Base-by-base conservation (phyloP, 1,140 invertebrate genomes). In the Saccostrea echinata region DNA sequence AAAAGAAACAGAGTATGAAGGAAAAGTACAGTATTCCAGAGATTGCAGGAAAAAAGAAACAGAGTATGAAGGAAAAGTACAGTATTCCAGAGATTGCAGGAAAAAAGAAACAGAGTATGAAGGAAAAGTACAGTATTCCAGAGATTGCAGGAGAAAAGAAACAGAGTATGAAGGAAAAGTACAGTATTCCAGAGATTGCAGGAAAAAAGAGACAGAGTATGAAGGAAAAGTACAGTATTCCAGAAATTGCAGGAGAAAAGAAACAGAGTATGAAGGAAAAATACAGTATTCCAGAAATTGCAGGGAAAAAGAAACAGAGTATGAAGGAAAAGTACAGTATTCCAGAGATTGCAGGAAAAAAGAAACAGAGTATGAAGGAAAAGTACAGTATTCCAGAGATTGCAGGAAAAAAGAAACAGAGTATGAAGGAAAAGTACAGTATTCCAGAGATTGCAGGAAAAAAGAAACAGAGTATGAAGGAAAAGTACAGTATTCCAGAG, bases 291-390 rank as follows among this genome's bases (percentile, higher is more conserved):
- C 57, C 18, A 24, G 57, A 64, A 64, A 64, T 21, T 9, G 21
- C 57, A 64, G n/a, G n/a, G 16, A 64, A 64, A 64, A 64, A 64
- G 16, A 64, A 64, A 64, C 8, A 64, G 57, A 64, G 21, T 21
- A 24, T 64, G 18, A 71, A 12, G 2, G 11, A 71, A 27, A 33
- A 71, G 9, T 71, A 71, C 64, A 24, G 11, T 6, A 71, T 13
- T 71, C 64, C 64, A 27, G 64, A 71, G 11, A 30, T 27, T 71
- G 64, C 64, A 24, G n/a, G 9, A 71, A 71, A 71, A 71, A 71
- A 33, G 64, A 30, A 71, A 30, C 3, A 30, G 24, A 24, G 13
- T 6, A 64, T 24, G 4, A 64, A 24, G 57, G 57, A 64, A 64
- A 64, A 64, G 8, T 64, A 64, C 21, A 64, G 24, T 0, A 64